Evolutionary conservation across 92 coral and sea anemone genomes (phyloP).

Genomic region (Parazoanthus swiftii): DNA sequence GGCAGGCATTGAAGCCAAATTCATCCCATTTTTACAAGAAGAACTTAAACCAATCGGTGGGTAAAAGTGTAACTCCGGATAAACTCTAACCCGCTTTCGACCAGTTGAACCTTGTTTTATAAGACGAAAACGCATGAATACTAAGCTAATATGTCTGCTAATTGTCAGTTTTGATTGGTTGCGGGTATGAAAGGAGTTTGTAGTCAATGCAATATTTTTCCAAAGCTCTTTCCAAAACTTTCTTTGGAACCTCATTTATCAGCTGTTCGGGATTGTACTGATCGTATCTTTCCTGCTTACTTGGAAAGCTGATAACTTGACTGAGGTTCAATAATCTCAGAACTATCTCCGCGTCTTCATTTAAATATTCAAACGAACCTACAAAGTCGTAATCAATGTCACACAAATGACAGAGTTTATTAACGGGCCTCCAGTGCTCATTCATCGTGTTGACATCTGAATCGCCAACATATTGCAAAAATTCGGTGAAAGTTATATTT

Average conservation of each 20-base stretch:
- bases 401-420: constrained; percentile 46
- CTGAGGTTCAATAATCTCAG: constrained; percentile 11
- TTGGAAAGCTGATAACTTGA: constrained; percentile 24
- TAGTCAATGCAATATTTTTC: not conserved
- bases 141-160: no score
- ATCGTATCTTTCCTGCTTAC: constrained; percentile 21
- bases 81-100: no score
- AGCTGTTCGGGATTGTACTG: not conserved
- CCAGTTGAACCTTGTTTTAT: no score
- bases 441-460: constrained; percentile 24
- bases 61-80: no score
- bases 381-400: constrained; percentile 40
- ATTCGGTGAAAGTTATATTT: constrained; percentile 42
- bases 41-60: no score
- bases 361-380: constrained; percentile 44
- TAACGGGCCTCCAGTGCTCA: constrained; percentile 49
- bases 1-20: no score
- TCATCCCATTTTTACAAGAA: no score
- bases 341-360: constrained; percentile 20
- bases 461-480: constrained; percentile 29
- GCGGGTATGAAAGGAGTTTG: not conserved
- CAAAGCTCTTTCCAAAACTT: not conserved
- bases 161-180: not conserved
- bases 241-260: not conserved
- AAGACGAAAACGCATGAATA: no score